A percentile compares a stretch with the other conserved stretches of the same genome.
Conservation (phyloP, 2,113 vertebrate species). For the Alectura lathami region DNA sequence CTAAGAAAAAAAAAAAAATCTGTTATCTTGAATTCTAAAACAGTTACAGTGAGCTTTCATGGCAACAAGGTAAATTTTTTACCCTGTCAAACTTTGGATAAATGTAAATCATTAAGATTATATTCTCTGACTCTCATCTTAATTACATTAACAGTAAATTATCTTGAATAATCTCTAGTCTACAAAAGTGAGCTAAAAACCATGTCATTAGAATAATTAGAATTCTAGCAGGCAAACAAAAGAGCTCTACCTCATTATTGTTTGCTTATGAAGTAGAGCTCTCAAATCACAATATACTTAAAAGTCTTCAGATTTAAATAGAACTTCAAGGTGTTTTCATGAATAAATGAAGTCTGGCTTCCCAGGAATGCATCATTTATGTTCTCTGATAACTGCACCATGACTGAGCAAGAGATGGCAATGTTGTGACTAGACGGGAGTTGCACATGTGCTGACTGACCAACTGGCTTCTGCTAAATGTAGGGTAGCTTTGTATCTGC, state of each 20-base stretch:
- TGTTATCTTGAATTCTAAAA: neutral
- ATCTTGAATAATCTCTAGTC: neutral
- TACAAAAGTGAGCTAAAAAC: slow-evolving; percentile 5
- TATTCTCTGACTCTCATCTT: slow-evolving; percentile 10
- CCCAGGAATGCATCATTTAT: neutral
- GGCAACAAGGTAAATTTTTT: neutral
- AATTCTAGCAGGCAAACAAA: neutral
- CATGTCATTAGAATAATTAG: neutral
- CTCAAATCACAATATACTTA: neutral
- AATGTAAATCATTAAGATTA: neutral
- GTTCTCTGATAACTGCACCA: neutral
- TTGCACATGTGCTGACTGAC: neutral
- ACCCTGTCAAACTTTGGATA: neutral
- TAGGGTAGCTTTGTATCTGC: neutral
- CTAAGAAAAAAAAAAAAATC: neutral
- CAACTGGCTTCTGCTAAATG: neutral
- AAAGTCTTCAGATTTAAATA: slow-evolving; percentile 3
- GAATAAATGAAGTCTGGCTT: neutral
- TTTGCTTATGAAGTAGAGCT: neutral
- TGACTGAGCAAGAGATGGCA: neutral
- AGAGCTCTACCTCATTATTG: neutral
- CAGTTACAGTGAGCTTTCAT: neutral
- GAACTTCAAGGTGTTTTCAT: neutral
- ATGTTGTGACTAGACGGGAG: neutral
- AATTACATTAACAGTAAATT: slow-evolving; percentile 20